phyloP scores from a whole-genome alignment of 2,888 invertebrate species.

The Mesochorus sp. region DNA sequence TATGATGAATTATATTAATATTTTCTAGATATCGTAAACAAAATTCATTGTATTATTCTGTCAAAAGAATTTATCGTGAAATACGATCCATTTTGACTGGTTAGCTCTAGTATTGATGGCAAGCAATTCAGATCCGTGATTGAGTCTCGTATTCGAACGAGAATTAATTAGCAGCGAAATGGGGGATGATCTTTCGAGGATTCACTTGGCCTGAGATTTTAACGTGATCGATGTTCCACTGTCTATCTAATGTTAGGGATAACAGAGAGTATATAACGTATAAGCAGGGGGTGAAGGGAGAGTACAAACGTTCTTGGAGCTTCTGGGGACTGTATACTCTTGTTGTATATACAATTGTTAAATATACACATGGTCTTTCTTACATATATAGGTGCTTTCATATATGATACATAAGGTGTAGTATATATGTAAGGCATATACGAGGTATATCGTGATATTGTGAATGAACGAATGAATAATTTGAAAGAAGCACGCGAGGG shows the following conservation, averaged over 20 bases:
- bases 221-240: too few species aligned
- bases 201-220: too few species aligned
- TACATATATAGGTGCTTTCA: neutral
- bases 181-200: too few species aligned
- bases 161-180: too few species aligned
- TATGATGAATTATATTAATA: too few species aligned
- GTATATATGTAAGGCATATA: neutral
- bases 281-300: slow-evolving; percentile 20
- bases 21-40: too few species aligned
- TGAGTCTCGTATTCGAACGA: too few species aligned
- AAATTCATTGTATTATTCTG: too few species aligned
- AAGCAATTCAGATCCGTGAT: too few species aligned
- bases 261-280: neutral
- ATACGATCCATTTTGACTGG: too few species aligned
- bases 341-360: neutral
- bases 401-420: slow-evolving; percentile 11
- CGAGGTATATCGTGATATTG: slow-evolving; percentile 42
- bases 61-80: too few species aligned
- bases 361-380: neutral
- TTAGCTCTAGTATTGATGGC: too few species aligned
- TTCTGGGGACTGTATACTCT: neutral
- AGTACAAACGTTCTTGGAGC: neutral
- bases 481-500: slow-evolving; percentile 55
- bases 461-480: slow-evolving; percentile 63
- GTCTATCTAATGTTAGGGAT: neutral